Conservation (phyloP, 2,797 vertebrate genomes). For the Ctenosaura bakeri region DNA sequence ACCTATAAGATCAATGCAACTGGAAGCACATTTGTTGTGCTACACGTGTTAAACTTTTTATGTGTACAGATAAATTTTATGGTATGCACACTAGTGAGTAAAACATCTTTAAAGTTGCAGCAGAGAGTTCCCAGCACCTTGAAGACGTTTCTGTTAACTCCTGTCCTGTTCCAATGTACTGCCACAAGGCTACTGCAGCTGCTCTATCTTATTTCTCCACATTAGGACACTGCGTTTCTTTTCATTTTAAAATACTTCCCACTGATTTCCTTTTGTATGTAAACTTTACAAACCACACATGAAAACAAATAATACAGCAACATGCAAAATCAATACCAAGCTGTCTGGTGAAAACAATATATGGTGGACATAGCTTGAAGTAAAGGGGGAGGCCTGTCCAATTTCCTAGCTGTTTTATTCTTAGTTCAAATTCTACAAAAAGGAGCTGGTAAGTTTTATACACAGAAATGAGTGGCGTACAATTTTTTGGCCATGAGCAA, state of each 20-base stretch:
- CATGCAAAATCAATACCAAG: background rate
- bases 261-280: background rate
- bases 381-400: background rate
- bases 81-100: background rate
- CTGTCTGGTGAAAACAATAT: background rate
- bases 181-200: background rate
- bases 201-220: background rate
- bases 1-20: background rate
- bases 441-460: background rate
- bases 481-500: conserved; percentile 43
- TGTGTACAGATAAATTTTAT: background rate
- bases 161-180: background rate
- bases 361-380: background rate
- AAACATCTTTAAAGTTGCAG: background rate
- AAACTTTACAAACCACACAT: background rate
- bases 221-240: background rate
- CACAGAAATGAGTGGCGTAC: conserved; percentile 64
- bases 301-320: background rate
- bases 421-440: conserved; percentile 49
- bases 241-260: background rate
- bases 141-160: background rate
- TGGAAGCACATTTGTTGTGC: background rate
- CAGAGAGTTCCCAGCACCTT: background rate
- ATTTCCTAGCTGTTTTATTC: conserved; percentile 46
- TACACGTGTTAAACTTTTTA: background rate